These are phyloP conservation scores for Oligia strigilis DNA, from an alignment of 2,888 invertebrate genomes.

Conservation along the genomic window DNA sequence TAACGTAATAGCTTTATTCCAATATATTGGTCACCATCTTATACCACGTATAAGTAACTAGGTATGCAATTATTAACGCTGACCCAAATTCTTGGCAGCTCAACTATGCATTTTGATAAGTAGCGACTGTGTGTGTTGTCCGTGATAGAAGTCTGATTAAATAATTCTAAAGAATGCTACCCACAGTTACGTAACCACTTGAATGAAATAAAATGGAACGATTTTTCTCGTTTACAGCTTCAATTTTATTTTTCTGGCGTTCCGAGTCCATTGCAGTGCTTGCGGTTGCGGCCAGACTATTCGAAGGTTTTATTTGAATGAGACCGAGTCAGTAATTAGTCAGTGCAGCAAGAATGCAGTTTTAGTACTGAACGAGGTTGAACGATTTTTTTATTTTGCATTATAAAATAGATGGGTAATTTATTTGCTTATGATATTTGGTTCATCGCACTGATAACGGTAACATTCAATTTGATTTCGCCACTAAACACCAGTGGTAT, in stretches of 20 bases:
- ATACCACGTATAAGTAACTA: conserved; percentile 11
- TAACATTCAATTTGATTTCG: conserved; percentile 14
- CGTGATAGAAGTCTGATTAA: conserved; percentile 42
- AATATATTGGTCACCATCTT: conserved; percentile 61
- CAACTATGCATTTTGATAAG: conserved; percentile 62
- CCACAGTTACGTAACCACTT: conserved; percentile 39
- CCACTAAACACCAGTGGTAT: conserved; percentile 20
- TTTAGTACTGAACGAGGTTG: conserved; percentile 25
- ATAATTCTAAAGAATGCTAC: conserved; percentile 42
- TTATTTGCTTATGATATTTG: neutral
- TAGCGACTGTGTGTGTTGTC: conserved; percentile 29
- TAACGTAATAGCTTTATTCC: conserved; percentile 68
- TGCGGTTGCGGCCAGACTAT: conserved; percentile 52
- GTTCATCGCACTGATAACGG: neutral
- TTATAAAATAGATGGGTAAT: conserved; percentile 13
- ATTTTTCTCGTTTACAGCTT: conserved; percentile 48
- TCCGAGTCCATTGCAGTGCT: conserved; percentile 53
- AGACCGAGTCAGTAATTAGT: conserved; percentile 59
- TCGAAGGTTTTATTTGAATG: conserved; percentile 62
- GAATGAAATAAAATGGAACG: conserved; percentile 38
- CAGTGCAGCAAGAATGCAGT: conserved; percentile 48
- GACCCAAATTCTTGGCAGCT: conserved; percentile 63
- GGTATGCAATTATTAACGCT: conserved; percentile 43
- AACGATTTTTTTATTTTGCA: conserved; percentile 26
- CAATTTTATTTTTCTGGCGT: conserved; percentile 51